These are phyloP conservation scores for Epizoanthus ramosus DNA, from an alignment of 92 coral and sea anemone species.

Conservation along the genomic window DNA sequence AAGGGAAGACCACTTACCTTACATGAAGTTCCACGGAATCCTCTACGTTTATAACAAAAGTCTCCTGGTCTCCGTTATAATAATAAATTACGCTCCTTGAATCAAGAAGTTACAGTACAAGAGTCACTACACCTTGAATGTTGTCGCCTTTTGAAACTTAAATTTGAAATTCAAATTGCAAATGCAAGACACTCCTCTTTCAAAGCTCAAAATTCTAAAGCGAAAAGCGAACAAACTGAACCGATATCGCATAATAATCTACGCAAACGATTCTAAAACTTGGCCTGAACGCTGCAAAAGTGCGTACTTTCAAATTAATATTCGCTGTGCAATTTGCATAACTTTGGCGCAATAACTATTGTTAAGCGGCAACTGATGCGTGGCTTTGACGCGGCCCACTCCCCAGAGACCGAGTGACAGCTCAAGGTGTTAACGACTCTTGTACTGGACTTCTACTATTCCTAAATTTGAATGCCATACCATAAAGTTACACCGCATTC, in stretches of 20 bases:
- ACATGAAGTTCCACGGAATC: too few species aligned
- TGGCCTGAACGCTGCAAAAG: constrained; percentile 9
- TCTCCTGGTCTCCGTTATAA: too few species aligned
- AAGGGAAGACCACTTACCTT: too few species aligned
- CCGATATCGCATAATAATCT: not conserved
- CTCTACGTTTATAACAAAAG: too few species aligned
- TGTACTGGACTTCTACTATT: not conserved
- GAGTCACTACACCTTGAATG: too few species aligned
- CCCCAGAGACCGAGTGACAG: constrained; percentile 16
- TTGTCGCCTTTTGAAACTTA: too few species aligned
- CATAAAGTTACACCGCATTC: constrained; percentile 9
- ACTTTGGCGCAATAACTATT: too few species aligned
- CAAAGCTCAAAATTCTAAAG: constrained; percentile 5
- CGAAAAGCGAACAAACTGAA: constrained; percentile 2
- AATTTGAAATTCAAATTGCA: too few species aligned
- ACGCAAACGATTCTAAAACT: not conserved
- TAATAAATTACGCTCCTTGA: too few species aligned
- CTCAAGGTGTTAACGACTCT: constrained; percentile 19
- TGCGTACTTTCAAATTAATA: constrained; percentile 21
- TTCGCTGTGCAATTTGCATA: constrained; percentile 8
- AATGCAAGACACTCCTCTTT: not conserved
- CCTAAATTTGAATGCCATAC: constrained; percentile 11
- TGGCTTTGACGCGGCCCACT: too few species aligned
- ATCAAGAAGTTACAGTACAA: too few species aligned
- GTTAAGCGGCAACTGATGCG: too few species aligned